Evolutionary conservation across 2,797 vertebrate genomes (phyloP).

Genomic region (Sebastes matsubarae): DNA sequence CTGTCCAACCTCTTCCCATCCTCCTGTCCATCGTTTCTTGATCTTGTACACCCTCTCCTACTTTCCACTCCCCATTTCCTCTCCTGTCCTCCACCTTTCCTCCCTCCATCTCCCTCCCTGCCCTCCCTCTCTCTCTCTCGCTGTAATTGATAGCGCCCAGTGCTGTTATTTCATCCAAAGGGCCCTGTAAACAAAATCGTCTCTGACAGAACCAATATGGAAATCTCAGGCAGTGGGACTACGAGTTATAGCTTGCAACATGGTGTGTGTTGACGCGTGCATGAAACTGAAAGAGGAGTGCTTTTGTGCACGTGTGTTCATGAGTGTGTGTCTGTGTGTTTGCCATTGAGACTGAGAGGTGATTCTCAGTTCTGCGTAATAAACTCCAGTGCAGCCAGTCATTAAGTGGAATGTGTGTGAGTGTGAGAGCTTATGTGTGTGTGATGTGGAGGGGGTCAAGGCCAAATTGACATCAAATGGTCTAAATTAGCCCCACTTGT

Average conservation of each 20-base stretch:
- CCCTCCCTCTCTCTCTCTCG: background rate
- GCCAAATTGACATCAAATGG: slow-evolving; percentile 86
- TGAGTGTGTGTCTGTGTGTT: slow-evolving; percentile 15
- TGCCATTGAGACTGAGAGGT: slow-evolving; percentile 43
- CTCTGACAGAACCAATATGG: slow-evolving; percentile 83
- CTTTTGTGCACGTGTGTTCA: slow-evolving; percentile 6
- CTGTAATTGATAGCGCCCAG: slow-evolving; percentile 73
- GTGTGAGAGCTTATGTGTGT: slow-evolving; percentile 19
- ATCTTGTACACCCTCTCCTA: background rate
- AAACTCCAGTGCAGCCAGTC: slow-evolving; percentile 75
- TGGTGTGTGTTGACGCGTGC: background rate
- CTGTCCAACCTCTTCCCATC: background rate
- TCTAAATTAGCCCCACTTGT: slow-evolving; percentile 86
- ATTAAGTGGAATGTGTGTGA: slow-evolving; percentile 68
- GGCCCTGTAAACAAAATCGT: slow-evolving; percentile 82
- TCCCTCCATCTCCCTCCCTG: background rate
- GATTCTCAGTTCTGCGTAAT: slow-evolving; percentile 75
- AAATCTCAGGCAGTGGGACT: slow-evolving; percentile 68
- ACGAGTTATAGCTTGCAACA: slow-evolving; percentile 70
- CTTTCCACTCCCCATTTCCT: background rate
- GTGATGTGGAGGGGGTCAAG: slow-evolving; percentile 72
- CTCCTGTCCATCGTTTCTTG: slow-evolving; percentile 10
- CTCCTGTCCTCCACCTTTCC: background rate
- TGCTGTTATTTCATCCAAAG: slow-evolving; percentile 82
- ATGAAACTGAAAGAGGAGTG: background rate